These are phyloP conservation scores for Lontra canadensis DNA, from an alignment of 2,113 vertebrate species.

Conservation along the genomic window DNA sequence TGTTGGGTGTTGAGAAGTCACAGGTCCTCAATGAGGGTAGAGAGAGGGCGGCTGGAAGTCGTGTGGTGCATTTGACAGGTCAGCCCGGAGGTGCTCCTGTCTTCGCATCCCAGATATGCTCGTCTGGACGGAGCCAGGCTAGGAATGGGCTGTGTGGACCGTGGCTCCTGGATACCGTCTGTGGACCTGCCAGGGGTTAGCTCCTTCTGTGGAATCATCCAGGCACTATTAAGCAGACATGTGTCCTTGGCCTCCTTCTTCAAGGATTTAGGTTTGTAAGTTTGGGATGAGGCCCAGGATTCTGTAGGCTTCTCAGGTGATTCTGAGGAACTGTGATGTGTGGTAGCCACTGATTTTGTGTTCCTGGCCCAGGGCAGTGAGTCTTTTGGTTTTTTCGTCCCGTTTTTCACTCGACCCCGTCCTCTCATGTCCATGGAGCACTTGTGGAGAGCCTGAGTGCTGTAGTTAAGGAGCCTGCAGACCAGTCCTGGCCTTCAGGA, in stretches of 20 bases:
- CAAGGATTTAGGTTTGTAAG: constrained; percentile 16
- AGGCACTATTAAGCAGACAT: constrained; percentile 29
- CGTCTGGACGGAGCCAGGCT: neutral
- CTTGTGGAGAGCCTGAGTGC: neutral
- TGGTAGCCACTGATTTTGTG: neutral
- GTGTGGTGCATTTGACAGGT: neutral
- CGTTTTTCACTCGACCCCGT: neutral
- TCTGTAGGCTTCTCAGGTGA: constrained; percentile 36
- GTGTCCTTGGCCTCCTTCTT: constrained; percentile 50
- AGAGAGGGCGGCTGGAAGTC: neutral
- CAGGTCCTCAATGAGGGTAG: neutral
- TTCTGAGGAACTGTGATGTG: neutral
- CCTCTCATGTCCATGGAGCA: neutral
- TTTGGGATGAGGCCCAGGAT: constrained; percentile 58
- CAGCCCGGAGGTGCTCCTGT: no score
- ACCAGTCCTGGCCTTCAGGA: neutral
- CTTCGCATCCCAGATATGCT: neutral
- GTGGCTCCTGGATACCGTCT: neutral
- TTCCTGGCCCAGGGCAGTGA: neutral
- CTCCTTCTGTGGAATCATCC: constrained; percentile 35
- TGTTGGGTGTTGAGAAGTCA: neutral
- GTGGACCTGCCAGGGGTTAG: neutral
- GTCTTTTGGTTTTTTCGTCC: neutral
- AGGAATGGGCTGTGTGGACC: constrained; percentile 19
- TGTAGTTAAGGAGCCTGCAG: neutral